Percentiles rank a stretch among this genome's conserved stretches.
phyloP scores from a whole-genome alignment of 2,888 invertebrate genomes.

The Mesoligia furuncula region DNA sequence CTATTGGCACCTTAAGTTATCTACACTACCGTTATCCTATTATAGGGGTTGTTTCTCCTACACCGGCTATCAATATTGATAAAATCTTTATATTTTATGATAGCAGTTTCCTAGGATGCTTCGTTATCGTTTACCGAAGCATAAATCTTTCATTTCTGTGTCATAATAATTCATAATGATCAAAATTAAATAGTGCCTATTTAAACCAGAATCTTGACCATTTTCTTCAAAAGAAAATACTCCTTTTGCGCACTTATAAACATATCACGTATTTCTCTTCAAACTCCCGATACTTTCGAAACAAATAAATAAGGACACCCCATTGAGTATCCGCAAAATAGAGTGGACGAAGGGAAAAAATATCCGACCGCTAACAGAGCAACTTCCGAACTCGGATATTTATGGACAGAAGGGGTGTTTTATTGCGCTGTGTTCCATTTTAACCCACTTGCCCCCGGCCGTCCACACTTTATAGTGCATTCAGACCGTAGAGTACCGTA shows the following conservation, averaged over 20 bases:
- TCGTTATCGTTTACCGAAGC: background rate
- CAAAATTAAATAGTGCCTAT: background rate
- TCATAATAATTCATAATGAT: background rate
- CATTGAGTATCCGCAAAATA: constrained; percentile 84
- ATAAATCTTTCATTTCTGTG: background rate
- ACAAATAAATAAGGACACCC: constrained; percentile 74
- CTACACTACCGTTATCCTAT: too few relatives aligned
- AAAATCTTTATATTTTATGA: background rate
- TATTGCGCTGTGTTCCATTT: constrained; percentile 87
- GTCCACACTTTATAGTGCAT: constrained; percentile 82
- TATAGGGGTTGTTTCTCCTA: too few relatives aligned
- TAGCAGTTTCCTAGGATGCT: background rate
- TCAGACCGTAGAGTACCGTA: constrained; percentile 74
- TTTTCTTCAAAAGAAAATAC: background rate
- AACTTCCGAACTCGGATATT: constrained; percentile 89
- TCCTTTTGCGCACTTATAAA: background rate
- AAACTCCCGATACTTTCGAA: constrained; percentile 57
- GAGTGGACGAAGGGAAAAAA: constrained; percentile 82
- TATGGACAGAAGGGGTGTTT: constrained; percentile 89
- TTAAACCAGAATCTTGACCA: background rate
- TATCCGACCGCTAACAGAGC: constrained; percentile 89
- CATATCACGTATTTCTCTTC: constrained; percentile 3
- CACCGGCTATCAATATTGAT: background rate
- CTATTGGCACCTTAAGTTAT: too few relatives aligned
- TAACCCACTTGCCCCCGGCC: constrained; percentile 89